Percentiles rank a stretch among this genome's conserved stretches.
Evolutionary conservation across 1,140 invertebrate species (phyloP).

Genomic region (Drosophila kohkoa): DNA sequence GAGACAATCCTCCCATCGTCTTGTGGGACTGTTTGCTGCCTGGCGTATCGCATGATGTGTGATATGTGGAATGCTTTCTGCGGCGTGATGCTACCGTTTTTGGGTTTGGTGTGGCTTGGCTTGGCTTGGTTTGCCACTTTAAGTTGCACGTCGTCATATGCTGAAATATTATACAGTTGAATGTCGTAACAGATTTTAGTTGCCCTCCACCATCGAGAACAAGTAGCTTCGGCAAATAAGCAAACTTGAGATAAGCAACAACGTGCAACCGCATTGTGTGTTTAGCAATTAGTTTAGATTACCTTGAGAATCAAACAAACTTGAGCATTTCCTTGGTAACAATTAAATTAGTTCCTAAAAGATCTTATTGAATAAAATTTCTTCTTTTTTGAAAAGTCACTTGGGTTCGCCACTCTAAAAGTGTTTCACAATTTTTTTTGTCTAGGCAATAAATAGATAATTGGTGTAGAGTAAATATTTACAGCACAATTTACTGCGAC

Average conservation of each 20-base stretch:
- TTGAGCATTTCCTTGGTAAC: not conserved
- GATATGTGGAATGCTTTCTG: conserved; percentile 17
- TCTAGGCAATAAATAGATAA: conserved; percentile 48
- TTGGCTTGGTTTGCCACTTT: conserved; percentile 29
- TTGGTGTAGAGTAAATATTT: conserved; percentile 46
- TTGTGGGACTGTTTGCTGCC: conserved; percentile 40
- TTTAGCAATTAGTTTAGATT: conserved; percentile 54
- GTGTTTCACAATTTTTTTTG: no score
- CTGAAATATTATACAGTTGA: conserved; percentile 39
- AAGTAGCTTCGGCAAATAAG: conserved; percentile 23
- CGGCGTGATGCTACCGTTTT: conserved; percentile 9
- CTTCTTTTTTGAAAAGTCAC: no score
- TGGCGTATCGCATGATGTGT: conserved; percentile 24
- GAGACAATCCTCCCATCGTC: not conserved
- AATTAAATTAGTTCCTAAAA: no score
- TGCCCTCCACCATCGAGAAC: not conserved
- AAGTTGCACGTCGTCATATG: conserved; percentile 46
- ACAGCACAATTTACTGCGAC: conserved; percentile 43
- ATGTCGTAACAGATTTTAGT: conserved; percentile 16
- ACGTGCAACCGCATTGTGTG: conserved; percentile 57
- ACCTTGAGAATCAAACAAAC: not conserved
- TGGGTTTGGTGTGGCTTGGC: not conserved
- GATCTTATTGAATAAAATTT: no score
- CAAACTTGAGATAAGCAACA: conserved; percentile 35
- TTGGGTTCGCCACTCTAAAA: no score